These are phyloP conservation scores for Poeciliopsis turrubarensis DNA, from an alignment of 2,113 vertebrate genomes.

Conservation along the genomic window DNA sequence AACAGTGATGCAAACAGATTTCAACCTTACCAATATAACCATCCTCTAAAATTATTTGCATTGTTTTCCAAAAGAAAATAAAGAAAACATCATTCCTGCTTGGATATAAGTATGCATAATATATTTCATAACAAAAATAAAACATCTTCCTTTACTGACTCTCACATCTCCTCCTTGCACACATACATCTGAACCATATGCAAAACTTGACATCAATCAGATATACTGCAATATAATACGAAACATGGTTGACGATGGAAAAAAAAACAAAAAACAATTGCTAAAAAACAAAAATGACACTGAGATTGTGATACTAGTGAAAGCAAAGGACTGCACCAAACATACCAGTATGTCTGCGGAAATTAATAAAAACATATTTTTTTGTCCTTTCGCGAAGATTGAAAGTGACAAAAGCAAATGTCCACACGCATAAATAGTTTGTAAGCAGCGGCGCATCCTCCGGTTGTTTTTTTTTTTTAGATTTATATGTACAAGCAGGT, in stretches of 20 bases:
- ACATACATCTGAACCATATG: conserved; percentile 82
- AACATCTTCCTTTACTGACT: conserved; percentile 86
- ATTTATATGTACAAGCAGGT: conserved; percentile 64
- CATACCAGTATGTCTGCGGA: conserved; percentile 39
- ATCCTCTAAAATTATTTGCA: conserved; percentile 15
- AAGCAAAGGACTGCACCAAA: conserved; percentile 69
- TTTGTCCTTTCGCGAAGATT: conserved; percentile 71
- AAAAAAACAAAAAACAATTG: conserved; percentile 78
- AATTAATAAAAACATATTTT: conserved; percentile 56
- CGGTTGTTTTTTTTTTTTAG: conserved; percentile 43
- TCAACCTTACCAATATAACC: not conserved
- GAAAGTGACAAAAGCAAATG: conserved; percentile 68
- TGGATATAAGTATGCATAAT: conserved; percentile 91
- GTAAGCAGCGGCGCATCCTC: conserved; percentile 58
- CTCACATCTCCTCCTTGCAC: conserved; percentile 69
- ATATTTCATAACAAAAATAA: conserved; percentile 95
- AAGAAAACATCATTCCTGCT: conserved; percentile 82
- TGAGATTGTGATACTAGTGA: conserved; percentile 74
- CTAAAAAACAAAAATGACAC: conserved; percentile 62
- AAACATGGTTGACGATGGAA: conserved; percentile 73
- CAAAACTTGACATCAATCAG: conserved; percentile 81
- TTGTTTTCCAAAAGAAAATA: conserved; percentile 82
- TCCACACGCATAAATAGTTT: conserved; percentile 81
- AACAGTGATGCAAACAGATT: conserved; percentile 7
- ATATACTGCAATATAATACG: conserved; percentile 83